phyloP scores from a whole-genome alignment of 2,797 vertebrate genomes.

The Octomys mimax region DNA sequence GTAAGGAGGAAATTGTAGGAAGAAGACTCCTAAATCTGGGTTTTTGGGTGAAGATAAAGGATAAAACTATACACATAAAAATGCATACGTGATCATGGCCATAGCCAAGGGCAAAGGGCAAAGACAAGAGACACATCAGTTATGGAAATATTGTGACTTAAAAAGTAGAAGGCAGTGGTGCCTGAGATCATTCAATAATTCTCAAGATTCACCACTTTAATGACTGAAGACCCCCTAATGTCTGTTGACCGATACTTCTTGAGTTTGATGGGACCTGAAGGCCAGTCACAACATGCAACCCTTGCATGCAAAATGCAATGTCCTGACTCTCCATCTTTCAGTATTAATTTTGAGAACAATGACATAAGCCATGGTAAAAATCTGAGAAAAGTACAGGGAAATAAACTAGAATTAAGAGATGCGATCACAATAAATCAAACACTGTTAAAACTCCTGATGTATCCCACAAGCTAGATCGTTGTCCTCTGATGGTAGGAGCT shows the following conservation, averaged over 20 bases:
- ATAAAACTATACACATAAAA: background rate
- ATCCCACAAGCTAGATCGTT: background rate
- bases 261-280: background rate
- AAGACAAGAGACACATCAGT: background rate
- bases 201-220: background rate
- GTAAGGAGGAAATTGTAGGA: background rate
- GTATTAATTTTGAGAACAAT: background rate
- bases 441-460: background rate
- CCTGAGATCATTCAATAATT: background rate
- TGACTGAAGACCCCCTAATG: background rate
- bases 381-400: background rate
- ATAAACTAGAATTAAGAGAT: background rate
- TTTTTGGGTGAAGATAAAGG: background rate
- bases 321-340: background rate
- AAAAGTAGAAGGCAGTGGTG: background rate
- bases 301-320: rapidly evolving
- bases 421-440: background rate
- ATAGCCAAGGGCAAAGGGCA: background rate
- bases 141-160: background rate
- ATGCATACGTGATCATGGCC: no score
- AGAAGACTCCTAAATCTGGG: background rate
- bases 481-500: background rate
- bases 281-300: background rate
- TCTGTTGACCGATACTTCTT: background rate
- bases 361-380: background rate